phyloP scores from a whole-genome alignment of 2,113 vertebrate species.

The Callaeas wilsoni region DNA sequence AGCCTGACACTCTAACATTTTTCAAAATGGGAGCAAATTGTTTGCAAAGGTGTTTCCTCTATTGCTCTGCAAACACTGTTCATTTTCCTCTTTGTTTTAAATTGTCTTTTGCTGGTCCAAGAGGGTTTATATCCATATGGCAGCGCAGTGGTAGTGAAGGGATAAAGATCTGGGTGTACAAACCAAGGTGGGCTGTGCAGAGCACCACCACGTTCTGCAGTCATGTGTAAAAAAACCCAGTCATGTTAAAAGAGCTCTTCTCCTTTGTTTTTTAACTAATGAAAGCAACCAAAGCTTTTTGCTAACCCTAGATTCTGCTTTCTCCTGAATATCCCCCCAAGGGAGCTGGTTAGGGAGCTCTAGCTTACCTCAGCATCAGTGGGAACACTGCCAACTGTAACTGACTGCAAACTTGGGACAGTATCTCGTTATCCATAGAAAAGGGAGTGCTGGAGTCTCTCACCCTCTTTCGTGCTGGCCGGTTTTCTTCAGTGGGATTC shows the following conservation, averaged over 20 bases:
- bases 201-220: neutral
- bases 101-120: constrained; percentile 42
- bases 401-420: neutral
- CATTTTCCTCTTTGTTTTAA: constrained; percentile 69
- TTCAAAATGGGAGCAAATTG: constrained; percentile 43
- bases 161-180: neutral
- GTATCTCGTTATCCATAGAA: neutral
- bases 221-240: neutral
- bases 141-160: neutral
- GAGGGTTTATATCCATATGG: neutral
- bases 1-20: constrained; percentile 28
- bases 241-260: neutral
- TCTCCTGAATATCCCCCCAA: neutral
- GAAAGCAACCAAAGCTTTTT: neutral
- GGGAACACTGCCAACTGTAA: neutral
- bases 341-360: neutral
- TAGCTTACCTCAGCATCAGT: neutral
- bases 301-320: neutral
- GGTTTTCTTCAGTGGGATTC: neutral
- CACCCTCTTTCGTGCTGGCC: neutral
- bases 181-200: neutral
- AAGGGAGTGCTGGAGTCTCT: neutral
- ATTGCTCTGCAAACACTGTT: constrained; percentile 57
- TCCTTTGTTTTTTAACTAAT: neutral
- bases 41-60: constrained; percentile 62